Evolutionary conservation across 64 coral and sea anemone species (phyloP).

Genomic region (Cladopsammia gracilis): DNA sequence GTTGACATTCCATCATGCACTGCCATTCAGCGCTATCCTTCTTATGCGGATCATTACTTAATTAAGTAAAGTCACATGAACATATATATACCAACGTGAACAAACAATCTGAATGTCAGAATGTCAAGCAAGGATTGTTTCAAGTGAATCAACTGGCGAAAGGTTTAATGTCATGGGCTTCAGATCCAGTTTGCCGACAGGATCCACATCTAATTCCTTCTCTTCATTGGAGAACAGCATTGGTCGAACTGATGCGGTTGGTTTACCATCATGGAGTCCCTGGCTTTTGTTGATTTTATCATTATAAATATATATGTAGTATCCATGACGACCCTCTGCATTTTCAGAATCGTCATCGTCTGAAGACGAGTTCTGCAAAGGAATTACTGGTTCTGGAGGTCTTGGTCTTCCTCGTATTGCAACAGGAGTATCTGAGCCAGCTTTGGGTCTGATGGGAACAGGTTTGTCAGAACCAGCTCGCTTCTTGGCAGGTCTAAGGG

Average conservation of each 20-base stretch:
- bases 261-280: conserved; percentile 63
- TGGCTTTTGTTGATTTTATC: conserved; percentile 67
- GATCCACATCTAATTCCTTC: conserved; percentile 47
- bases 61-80: no score
- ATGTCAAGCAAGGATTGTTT: conserved; percentile 26
- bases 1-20: no score
- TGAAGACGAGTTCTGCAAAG: not conserved
- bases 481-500: conserved; percentile 47
- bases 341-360: conserved; percentile 51
- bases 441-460: conserved; percentile 81
- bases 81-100: no score
- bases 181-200: conserved; percentile 61
- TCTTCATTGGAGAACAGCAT: conserved; percentile 76
- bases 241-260: conserved; percentile 86
- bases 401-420: conserved; percentile 47
- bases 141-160: conserved; percentile 46
- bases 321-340: conserved; percentile 57
- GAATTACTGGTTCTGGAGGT: not conserved
- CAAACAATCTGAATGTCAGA: no score
- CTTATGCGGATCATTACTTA: no score
- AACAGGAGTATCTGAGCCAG: conserved; percentile 68
- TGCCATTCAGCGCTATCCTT: no score
- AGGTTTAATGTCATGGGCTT: conserved; percentile 80
- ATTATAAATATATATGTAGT: conserved; percentile 90
- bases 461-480: conserved; percentile 91